A percentile compares a stretch with the other conserved stretches of the same genome.
Evolutionary conservation across 2,888 invertebrate genomes (phyloP).

Genomic region (Brachylomia viminalis): DNA sequence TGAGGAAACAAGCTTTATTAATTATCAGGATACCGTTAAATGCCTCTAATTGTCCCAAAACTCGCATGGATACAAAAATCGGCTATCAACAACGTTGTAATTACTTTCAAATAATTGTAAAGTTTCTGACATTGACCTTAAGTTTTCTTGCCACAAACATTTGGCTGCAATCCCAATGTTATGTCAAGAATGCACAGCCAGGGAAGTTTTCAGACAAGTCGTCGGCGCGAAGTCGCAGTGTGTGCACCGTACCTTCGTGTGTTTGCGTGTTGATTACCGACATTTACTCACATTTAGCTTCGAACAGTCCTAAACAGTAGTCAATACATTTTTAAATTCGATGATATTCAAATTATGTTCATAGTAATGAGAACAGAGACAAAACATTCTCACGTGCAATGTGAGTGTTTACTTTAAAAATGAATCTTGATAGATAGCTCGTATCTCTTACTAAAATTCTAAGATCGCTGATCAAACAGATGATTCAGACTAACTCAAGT

Average conservation of each 20-base stretch:
- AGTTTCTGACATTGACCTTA: conserved; percentile 25
- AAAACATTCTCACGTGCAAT: conserved; percentile 10
- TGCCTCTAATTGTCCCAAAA: neutral
- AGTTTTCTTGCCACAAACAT: conserved; percentile 19
- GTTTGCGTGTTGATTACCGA: conserved; percentile 53
- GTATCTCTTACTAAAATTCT: conserved; percentile 56
- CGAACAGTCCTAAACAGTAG: conserved; percentile 55
- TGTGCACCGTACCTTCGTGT: conserved; percentile 56
- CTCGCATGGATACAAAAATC: neutral
- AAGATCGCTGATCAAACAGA: conserved; percentile 75
- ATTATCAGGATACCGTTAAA: neutral
- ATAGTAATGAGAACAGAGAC: neutral
- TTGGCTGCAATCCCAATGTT: conserved; percentile 48
- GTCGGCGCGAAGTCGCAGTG: conserved; percentile 33
- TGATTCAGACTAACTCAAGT: conserved; percentile 75
- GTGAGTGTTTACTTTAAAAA: conserved; percentile 28
- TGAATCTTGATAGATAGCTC: conserved; percentile 45
- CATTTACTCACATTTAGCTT: conserved; percentile 55
- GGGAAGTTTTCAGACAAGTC: conserved; percentile 30
- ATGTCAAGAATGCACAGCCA: conserved; percentile 45
- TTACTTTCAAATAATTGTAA: neutral
- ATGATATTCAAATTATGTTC: conserved; percentile 6
- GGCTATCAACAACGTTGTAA: neutral
- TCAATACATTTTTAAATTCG: conserved; percentile 32
- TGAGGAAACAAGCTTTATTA: neutral